Evolutionary conservation across 2,797 vertebrate genomes (phyloP), one percentile per base, ranked within the genome.

Genomic region (Smutsia gigantea): DNA sequence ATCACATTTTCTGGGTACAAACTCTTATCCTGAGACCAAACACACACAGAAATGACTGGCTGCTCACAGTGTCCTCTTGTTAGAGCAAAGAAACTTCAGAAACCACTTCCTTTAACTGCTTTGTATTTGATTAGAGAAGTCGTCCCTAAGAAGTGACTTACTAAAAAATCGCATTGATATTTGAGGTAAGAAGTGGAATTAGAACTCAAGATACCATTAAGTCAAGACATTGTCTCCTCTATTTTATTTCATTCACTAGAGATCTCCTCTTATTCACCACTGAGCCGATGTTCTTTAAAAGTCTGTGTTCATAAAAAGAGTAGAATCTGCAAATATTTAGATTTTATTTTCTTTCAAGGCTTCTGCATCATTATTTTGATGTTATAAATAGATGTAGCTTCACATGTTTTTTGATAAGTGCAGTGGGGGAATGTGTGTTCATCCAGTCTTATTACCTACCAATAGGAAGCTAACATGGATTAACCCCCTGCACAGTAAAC

Each of bases 331-430:
- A 79, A 88, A n/a, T 87, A 71, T 11, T 63, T 29, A 53, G 5
- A 39, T 63, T 75, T 78, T 74, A 10, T 74, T 93, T 19, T 63
- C 25, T 57, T 93, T 93, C 37, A 63, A 12, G 8, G 61, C 13
- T 17, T 91, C 14, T 11, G 23, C 1, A 2, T 71, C 63, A 46
- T 94, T 66, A 57, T 51, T 93, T 61, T 68, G 19, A 29, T 57
- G 34, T 55, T 23, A 5, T 57, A 81, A 85, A 12, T 18, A 91
- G 12, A 15, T 17, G 13, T 51, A 68, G 8, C 31, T 85, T 92
- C 46, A 81, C 2, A 27, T 27, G 15, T 74, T 72, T 59, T 23
- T 61, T 85, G 31, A 61, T 19, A n/a, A 93, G 21, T 42, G 55
- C 37, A 64, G 0, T 10, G 25, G 19, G 5, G 4, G 1, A 72